Base-by-base conservation (phyloP, 1,140 invertebrate genomes). In the Drosophila parabipectinata region DNA sequence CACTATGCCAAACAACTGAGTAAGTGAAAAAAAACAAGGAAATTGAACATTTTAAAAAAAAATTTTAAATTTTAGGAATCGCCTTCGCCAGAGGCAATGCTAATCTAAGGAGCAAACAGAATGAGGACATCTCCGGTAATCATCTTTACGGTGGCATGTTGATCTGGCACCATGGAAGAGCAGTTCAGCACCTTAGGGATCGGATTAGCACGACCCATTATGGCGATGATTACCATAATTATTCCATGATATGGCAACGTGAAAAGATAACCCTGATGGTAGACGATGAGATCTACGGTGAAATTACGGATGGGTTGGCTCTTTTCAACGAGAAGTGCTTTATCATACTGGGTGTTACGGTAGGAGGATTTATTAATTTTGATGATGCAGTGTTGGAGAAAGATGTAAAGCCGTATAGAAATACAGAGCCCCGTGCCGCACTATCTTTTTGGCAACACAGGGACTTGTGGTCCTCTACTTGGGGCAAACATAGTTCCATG, bases 181-280 rank as follows among this genome's bases (percentile, higher is more conserved):
- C 56, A 1, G 14, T 76, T 0, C 62, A 82, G 56, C 64, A 66
- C 18, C 3, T 76, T 4, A 82, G 75, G n/a, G 52, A 79, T 53
- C 55, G 47, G 28, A 6, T 89, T 0, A 66, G 51, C 18, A 47
- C 53, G 26, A 37, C 21, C 5, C 79, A 62, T 82, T 92, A 64
- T 95, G 95, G 95, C 91, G 92, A 94, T 54, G 93, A 94, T 41
- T 96, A 94, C 77, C 95, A 96, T 72, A 93, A 93, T 56, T 96
- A 94, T 59, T 93, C 93, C 12, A 88, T 95, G 24, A 91, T 94
- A 56, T 96, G 95, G 95, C 93, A 91, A 53, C 92, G 92, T 92
- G 93, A 93, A 21, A 88, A 85, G 34, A 92, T 95, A 48, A 85
- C 75, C 0, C 81, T 94, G n/a, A 78, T 90, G 21, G 93, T 95